phyloP scores from a whole-genome alignment of 2,113 vertebrate genomes.

The Ochotona princeps region DNA sequence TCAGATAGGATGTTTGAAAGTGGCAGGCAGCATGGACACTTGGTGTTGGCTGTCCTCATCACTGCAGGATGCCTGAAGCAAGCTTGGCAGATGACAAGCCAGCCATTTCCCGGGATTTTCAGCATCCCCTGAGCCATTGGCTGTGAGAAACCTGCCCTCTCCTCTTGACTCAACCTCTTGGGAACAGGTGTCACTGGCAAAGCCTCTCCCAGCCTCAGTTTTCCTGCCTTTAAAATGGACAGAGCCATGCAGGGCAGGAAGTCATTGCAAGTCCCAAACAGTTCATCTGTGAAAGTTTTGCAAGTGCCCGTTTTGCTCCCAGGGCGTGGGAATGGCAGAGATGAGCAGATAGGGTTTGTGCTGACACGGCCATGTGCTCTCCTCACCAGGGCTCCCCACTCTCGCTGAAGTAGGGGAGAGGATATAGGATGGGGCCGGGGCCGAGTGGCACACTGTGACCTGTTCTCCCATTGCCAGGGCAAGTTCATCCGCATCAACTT shows the following conservation, averaged over 20 bases:
- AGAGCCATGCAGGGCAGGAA: no score
- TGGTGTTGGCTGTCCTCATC: neutral
- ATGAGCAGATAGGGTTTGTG: neutral
- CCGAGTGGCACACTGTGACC: neutral
- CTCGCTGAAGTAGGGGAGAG: no score
- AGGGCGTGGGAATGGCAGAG: rapidly evolving
- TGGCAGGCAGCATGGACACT: neutral
- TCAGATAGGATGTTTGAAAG: neutral
- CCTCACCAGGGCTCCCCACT: neutral
- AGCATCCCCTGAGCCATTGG: rapidly evolving
- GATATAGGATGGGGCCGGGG: rapidly evolving
- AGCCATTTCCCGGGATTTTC: neutral
- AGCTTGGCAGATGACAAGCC: neutral
- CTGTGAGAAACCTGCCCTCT: no score
- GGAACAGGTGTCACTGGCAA: neutral
- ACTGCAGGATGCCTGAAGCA: neutral
- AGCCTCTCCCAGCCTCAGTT: neutral
- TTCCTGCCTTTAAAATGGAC: neutral
- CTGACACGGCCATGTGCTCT: neutral
- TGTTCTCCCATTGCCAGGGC: slow-evolving; percentile 84
- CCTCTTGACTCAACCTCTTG: neutral
- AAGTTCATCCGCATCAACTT: slow-evolving; percentile 94
- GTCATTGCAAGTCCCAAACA: neutral
- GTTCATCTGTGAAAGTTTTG: neutral
- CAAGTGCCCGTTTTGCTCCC: rapidly evolving